phyloP scores from a whole-genome alignment of 2,113 vertebrate genomes.

The Takifugu bimaculatus region DNA sequence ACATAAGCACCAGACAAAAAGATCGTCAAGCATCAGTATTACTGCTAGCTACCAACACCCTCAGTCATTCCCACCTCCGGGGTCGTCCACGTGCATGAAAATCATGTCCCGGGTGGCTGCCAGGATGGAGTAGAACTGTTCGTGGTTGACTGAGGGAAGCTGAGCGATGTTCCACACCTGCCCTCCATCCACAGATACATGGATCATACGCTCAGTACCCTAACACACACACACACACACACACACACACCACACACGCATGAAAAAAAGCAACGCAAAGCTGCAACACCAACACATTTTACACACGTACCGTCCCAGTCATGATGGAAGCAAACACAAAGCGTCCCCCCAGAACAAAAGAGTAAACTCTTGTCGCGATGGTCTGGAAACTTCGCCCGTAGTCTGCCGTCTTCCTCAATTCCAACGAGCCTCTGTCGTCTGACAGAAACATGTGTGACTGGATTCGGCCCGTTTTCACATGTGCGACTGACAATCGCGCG shows the following conservation, averaged over 20 bases:
- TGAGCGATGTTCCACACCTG: conserved; percentile 91
- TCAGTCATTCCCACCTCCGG: conserved; percentile 74
- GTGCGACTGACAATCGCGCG: too few species aligned
- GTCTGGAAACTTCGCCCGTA: conserved; percentile 81
- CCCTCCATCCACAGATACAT: conserved; percentile 86
- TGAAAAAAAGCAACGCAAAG: background rate
- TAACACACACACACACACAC: conserved; percentile 46
- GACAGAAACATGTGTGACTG: conserved; percentile 10
- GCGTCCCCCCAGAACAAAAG: conserved; percentile 87
- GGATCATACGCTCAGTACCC: conserved; percentile 83
- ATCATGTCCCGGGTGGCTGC: conserved; percentile 88
- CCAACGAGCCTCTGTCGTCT: conserved; percentile 82
- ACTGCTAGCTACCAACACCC: too few species aligned
- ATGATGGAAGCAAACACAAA: conserved; percentile 93
- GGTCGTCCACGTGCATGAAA: conserved; percentile 94
- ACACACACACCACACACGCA: conserved; percentile 3
- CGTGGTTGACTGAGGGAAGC: conserved; percentile 86
- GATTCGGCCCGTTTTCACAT: background rate
- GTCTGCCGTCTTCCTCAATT: conserved; percentile 81
- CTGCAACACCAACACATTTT: too few species aligned
- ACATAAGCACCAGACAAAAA: background rate
- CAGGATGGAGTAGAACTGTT: conserved; percentile 94
- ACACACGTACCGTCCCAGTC: conserved; percentile 78
- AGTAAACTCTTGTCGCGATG: conserved; percentile 84
- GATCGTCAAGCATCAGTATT: background rate